Evolutionary conservation across 2,888 invertebrate species (phyloP), one percentile per base, ranked within the genome.

Genomic region (Trichogramma evanescens): DNA sequence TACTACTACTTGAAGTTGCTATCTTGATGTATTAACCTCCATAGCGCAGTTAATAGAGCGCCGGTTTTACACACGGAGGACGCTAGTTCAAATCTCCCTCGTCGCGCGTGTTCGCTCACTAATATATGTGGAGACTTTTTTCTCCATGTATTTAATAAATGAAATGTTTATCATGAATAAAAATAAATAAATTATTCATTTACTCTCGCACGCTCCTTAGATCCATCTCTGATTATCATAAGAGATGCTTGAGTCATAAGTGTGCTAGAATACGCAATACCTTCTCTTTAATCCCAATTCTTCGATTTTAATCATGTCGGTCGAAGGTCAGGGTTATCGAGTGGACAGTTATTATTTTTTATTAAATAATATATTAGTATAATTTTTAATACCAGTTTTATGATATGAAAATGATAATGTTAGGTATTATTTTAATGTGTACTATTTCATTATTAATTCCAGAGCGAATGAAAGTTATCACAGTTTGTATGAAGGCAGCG

Each of bases 241-340:
- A 63, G 75, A 74, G 77, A 75, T 76, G 77, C 75, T 76, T 76
- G 77, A 77, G 77, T 78, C 77, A 78, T 77, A 70, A 66, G 71
- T 65, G 77, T 77, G 77, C 77, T 43, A 78, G 54, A 78, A 66
- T 77, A 77, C 45, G 72, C 72, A 73, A 73, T 65, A 75, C 68
- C 75, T 78, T 67, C 71, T 72, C 69, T 63, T 70, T 66, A 66
- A 67, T 70, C 64, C 51, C n/a, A 6, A 10, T 7, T 54, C 55
- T 65, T 63, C 41, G 26, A 58, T 26, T 61, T 54, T 26, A 26
- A 48, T 7, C 10, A n/a, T 49, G 39, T 48, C 59, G 6, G 55
- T 40, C 26, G 13, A 43, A 49, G 44, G 61, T 44, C 6, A 46
- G 43, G 52, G n/a, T 61, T 42, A n/a, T n/a, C 42, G 51, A 58